phyloP scores from a whole-genome alignment of 2,797 vertebrate genomes.

The Chanos chanos region DNA sequence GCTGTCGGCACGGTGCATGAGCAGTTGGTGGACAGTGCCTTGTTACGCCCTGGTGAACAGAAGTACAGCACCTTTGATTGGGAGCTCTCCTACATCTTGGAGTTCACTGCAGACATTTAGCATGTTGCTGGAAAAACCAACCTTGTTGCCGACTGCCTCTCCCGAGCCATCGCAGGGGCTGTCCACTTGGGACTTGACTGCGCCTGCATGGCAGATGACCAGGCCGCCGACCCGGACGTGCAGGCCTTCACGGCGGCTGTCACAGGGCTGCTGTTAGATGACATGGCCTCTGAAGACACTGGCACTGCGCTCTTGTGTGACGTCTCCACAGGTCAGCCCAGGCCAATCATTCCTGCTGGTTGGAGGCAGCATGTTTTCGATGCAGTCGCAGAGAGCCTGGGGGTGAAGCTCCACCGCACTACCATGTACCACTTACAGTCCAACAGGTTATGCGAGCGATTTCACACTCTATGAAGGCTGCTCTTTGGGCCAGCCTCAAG shows the following conservation, averaged over 20 bases:
- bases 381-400: background rate
- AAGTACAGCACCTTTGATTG: slow-evolving; percentile 12
- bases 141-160: slow-evolving; percentile 1
- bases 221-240: background rate
- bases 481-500: background rate
- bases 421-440: too few species aligned
- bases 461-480: too few species aligned
- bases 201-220: background rate
- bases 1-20: background rate
- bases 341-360: background rate
- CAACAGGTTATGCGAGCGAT: too few species aligned
- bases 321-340: background rate
- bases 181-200: slow-evolving; percentile 1
- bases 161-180: background rate
- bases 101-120: slow-evolving; percentile 4
- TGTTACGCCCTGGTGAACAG: background rate
- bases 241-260: background rate
- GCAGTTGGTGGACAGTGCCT: background rate
- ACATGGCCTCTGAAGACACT: background rate
- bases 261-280: too few species aligned
- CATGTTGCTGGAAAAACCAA: slow-evolving; percentile 3
- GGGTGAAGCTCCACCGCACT: background rate
- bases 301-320: background rate
- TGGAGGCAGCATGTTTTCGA: slow-evolving; percentile 2
- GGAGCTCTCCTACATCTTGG: too few species aligned